Conservation (phyloP, 2,797 vertebrate genomes). For the Apodemus agrarius region DNA sequence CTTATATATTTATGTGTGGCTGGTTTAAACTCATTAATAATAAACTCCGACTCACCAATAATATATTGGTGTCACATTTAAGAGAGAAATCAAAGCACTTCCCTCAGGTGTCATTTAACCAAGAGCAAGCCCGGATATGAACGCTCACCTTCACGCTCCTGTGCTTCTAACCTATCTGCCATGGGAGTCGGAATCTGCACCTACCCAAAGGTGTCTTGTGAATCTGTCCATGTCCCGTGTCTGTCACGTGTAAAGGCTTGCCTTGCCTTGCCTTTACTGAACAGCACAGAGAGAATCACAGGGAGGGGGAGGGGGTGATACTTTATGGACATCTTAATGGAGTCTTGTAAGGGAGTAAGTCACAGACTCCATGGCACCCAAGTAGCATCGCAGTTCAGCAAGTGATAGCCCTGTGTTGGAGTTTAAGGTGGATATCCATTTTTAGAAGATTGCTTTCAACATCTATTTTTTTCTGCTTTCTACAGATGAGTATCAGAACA, state of each 20-base stretch:
- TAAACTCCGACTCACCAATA: not conserved
- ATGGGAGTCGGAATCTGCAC: not conserved
- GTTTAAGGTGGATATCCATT: not conserved
- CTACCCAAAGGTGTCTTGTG: not conserved
- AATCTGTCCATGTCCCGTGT: not conserved
- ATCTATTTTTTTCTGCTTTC: not conserved
- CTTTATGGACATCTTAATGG: not conserved
- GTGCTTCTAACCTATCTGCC: not conserved
- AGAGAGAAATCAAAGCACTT: not conserved
- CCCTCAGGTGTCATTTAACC: not conserved
- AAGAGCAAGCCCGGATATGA: not conserved
- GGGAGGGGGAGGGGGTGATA: not conserved
- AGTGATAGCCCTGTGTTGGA: not conserved
- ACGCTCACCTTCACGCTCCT: not conserved
- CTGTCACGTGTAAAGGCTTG: not conserved
- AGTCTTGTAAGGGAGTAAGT: not conserved
- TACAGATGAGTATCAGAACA: not conserved
- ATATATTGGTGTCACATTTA: not conserved
- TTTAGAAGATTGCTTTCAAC: not conserved
- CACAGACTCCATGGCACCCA: not conserved
- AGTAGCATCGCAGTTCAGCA: not conserved
- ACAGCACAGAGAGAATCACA: not conserved
- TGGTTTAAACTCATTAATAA: not conserved
- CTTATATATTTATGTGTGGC: not conserved
- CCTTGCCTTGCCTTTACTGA: not conserved